Conservation (phyloP, 2,113 vertebrate genomes). For the Oncorhynchus clarkii region DNA sequence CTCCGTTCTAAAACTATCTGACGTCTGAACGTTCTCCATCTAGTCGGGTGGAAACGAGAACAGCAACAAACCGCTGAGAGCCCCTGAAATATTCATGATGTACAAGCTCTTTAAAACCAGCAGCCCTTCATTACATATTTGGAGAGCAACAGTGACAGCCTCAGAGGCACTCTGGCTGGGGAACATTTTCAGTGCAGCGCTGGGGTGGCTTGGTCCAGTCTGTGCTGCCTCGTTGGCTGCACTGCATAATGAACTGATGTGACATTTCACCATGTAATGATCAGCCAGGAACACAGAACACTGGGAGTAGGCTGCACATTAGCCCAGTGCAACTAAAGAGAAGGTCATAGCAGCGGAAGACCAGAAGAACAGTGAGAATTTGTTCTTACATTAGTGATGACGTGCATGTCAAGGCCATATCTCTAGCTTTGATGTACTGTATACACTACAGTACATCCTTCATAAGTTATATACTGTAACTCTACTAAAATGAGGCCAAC, state of each 20-base stretch:
- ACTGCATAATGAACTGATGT: background rate
- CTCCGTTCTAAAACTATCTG: constrained; percentile 1
- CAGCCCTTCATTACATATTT: background rate
- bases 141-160: background rate
- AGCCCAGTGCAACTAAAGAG: background rate
- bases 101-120: constrained; percentile 6
- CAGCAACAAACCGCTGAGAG: background rate
- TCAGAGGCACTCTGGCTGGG: background rate
- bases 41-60: constrained; percentile 4
- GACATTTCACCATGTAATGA: background rate
- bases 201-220: background rate
- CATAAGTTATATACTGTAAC: background rate
- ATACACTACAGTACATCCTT: background rate
- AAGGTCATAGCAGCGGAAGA: background rate
- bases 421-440: background rate
- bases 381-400: background rate
- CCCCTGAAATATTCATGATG: constrained; percentile 21
- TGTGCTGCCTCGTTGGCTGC: background rate
- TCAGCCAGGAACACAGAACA: background rate
- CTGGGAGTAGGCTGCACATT: background rate
- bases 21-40: background rate
- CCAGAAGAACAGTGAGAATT: background rate
- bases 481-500: background rate
- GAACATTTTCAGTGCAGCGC: background rate
- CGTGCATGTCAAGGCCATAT: background rate